Evolutionary conservation across 2,797 vertebrate genomes (phyloP).

Genomic region (Gobio occitaniae): DNA sequence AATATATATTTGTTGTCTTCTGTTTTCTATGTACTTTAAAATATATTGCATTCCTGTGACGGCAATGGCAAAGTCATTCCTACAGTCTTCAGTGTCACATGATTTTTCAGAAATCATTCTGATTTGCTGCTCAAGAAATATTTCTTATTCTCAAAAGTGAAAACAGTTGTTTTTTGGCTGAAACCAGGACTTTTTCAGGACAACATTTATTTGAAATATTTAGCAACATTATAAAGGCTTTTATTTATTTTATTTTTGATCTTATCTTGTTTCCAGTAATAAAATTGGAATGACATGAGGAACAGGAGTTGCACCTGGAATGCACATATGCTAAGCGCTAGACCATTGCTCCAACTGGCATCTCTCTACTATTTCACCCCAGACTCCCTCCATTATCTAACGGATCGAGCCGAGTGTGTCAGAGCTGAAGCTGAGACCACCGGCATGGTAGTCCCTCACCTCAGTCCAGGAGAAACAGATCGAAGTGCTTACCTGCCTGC

Average conservation of each 20-base stretch:
- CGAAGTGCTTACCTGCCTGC: slow-evolving; percentile 65
- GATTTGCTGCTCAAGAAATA: neutral
- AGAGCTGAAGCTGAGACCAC: slow-evolving; percentile 47
- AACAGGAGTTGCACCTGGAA: neutral
- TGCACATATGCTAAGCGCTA: neutral
- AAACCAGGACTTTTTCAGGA: neutral
- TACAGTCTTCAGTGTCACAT: neutral
- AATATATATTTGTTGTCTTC: too few relatives aligned
- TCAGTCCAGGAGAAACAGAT: slow-evolving; percentile 66
- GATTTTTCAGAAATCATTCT: neutral
- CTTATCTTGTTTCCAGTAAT: neutral
- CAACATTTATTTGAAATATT: neutral
- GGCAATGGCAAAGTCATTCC: neutral
- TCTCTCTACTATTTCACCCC: neutral
- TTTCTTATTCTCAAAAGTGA: too few relatives aligned
- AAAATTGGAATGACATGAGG: neutral
- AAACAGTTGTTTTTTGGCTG: neutral
- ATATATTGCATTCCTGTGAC: neutral
- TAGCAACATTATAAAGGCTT: neutral
- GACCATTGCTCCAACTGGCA: neutral
- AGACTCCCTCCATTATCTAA: slow-evolving; percentile 22
- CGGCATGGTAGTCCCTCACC: slow-evolving; percentile 50
- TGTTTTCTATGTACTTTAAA: too few relatives aligned
- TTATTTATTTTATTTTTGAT: neutral
- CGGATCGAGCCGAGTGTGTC: slow-evolving; percentile 47